Evolutionary conservation across 2,888 invertebrate species (phyloP).

Genomic region (Leucophenga maculata): DNA sequence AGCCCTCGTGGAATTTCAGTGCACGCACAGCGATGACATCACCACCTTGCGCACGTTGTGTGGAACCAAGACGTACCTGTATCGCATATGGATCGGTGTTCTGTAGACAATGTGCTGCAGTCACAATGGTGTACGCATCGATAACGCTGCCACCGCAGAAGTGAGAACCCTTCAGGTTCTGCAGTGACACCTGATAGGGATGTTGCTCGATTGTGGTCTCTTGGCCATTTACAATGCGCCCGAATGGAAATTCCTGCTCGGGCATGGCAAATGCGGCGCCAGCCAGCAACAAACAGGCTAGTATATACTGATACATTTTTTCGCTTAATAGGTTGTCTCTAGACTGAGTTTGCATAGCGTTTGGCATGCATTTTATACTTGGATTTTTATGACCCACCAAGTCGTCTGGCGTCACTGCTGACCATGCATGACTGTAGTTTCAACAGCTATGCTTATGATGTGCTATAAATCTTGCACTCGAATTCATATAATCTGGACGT

Average conservation of each 20-base stretch:
- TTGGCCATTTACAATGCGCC: constrained; percentile 73
- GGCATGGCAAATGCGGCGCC: constrained; percentile 29
- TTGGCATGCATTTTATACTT: too few relatives aligned
- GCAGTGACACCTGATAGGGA: constrained; percentile 73
- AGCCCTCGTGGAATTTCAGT: constrained; percentile 64
- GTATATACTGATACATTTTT: too few relatives aligned
- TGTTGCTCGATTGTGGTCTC: constrained; percentile 67
- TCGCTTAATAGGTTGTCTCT: too few relatives aligned
- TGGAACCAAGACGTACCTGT: constrained; percentile 70
- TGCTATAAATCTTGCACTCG: too few relatives aligned
- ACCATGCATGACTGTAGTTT: too few relatives aligned
- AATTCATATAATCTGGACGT: too few relatives aligned
- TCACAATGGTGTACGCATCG: constrained; percentile 62
- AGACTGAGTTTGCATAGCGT: too few relatives aligned
- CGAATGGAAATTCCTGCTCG: constrained; percentile 50
- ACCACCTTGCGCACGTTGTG: constrained; percentile 65
- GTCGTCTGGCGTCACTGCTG: too few relatives aligned
- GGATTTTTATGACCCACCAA: too few relatives aligned
- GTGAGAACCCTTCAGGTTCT: constrained; percentile 60
- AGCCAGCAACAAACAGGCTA: too few relatives aligned
- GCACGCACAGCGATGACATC: constrained; percentile 61
- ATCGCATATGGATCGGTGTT: constrained; percentile 41
- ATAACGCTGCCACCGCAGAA: constrained; percentile 73
- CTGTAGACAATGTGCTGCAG: constrained; percentile 72
- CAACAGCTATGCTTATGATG: too few relatives aligned